Percentiles rank a stretch among this genome's conserved stretches.
These are phyloP conservation scores for Pygoscelis adeliae DNA, from an alignment of 2,113 vertebrate species.

Conservation along the genomic window DNA sequence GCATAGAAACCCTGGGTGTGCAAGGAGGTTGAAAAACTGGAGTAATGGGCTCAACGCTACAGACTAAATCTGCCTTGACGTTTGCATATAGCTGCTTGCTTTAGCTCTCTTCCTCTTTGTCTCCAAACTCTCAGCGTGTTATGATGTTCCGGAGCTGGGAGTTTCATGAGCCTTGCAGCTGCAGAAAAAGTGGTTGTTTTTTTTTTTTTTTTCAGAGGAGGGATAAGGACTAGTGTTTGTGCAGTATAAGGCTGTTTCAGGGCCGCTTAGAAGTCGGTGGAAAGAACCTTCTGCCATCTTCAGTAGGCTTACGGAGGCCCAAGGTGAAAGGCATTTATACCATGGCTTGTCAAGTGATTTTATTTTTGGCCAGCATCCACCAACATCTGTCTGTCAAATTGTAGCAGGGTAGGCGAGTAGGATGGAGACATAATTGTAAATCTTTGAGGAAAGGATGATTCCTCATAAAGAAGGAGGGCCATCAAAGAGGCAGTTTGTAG, in stretches of 20 bases:
- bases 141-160: not conserved
- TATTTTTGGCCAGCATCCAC: not conserved
- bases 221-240: not conserved
- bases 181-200: not conserved
- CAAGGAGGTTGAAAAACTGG: not conserved
- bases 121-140: not conserved
- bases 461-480: not conserved
- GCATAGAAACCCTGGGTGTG: not conserved
- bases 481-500: not conserved
- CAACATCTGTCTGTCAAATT: not conserved
- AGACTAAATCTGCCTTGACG: not conserved
- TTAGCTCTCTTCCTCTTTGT: not conserved
- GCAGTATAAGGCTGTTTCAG: not conserved
- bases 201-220: not conserved
- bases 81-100: not conserved
- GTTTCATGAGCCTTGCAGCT: not conserved
- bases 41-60: not conserved
- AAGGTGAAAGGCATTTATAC: not conserved
- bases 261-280: not conserved
- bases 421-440: not conserved
- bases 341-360: not conserved
- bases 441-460: not conserved
- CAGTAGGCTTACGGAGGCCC: not conserved
- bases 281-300: not conserved
- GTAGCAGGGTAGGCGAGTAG: not conserved